Conservation (phyloP, 2,797 vertebrate species). For the Chrosomus eos region DNA sequence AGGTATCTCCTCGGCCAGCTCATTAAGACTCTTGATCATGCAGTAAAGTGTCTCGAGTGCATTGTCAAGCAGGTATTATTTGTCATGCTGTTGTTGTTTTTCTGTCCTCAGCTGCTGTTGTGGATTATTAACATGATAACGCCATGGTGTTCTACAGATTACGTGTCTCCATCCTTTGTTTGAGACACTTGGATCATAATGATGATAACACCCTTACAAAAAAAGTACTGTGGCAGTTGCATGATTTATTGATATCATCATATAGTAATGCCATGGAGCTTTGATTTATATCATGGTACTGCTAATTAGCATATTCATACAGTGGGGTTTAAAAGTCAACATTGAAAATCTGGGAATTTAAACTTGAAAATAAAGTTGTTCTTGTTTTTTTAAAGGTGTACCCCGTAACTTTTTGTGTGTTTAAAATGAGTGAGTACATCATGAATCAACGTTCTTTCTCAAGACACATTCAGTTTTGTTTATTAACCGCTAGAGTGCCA, state of each 20-base stretch:
- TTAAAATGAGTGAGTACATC: too few species aligned
- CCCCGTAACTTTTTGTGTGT: too few species aligned
- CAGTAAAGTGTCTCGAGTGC: conserved; percentile 74
- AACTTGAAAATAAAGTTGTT: not conserved
- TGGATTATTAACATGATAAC: conserved; percentile 57
- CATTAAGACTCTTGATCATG: conserved; percentile 80
- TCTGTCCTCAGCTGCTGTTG: conserved; percentile 58
- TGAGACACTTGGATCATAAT: conserved; percentile 27
- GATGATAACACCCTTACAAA: conserved; percentile 13
- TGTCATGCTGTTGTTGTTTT: conserved; percentile 60
- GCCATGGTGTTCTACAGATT: conserved; percentile 41
- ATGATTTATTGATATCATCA: conserved; percentile 16
- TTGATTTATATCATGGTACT: conserved; percentile 22
- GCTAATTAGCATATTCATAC: conserved; percentile 3
- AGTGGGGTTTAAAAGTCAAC: conserved; percentile 8
- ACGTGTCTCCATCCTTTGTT: conserved; percentile 40
- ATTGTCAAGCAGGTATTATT: conserved; percentile 71
- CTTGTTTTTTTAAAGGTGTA: too few species aligned
- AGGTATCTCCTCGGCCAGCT: conserved; percentile 69
- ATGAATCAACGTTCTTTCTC: too few species aligned
- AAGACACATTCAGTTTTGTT: too few species aligned
- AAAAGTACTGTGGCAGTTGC: conserved; percentile 10
- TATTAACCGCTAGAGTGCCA: too few species aligned
- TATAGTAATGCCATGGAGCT: not conserved
- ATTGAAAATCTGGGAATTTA: not conserved